Percentiles rank a stretch among this genome's conserved stretches.
Evolutionary conservation across 35 echinoderm and acorn worm species (phyloP).

Genomic region (Apostichopus parvimensis): DNA sequence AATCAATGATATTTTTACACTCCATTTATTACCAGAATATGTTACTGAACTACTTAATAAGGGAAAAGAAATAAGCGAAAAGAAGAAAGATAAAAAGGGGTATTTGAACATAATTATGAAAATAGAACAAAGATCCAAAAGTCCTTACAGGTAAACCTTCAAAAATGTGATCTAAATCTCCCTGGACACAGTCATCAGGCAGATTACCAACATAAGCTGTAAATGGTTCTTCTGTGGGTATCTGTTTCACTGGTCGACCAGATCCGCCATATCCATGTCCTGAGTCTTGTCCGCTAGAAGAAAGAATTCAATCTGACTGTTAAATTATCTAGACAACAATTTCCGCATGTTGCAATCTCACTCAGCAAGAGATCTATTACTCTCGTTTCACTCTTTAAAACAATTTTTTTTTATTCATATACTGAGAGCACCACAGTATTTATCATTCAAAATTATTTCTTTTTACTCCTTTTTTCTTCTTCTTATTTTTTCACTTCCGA

Average conservation of each 20-base stretch:
- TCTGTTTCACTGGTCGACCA: conserved; percentile 40
- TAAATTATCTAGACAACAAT: not conserved
- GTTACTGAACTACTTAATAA: not conserved
- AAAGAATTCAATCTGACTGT: not conserved
- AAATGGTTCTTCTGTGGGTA: conserved; percentile 91
- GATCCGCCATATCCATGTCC: conserved; percentile 62
- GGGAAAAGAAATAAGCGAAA: not conserved
- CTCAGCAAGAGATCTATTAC: too few relatives aligned
- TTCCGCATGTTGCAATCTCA: too few relatives aligned
- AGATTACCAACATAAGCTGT: conserved; percentile 96
- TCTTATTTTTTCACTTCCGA: too few relatives aligned
- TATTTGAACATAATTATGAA: not conserved
- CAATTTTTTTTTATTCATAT: too few relatives aligned
- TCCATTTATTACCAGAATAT: not conserved
- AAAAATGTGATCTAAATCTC: conserved; percentile 97
- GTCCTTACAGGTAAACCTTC: conserved; percentile 59
- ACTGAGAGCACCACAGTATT: too few relatives aligned
- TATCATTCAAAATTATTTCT: too few relatives aligned
- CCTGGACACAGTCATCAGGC: conserved; percentile 86
- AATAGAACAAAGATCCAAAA: not conserved
- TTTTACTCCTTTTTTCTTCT: too few relatives aligned
- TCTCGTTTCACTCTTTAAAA: too few relatives aligned
- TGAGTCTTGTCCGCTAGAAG: conserved; percentile 48
- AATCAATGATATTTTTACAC: too few relatives aligned
- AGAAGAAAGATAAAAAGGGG: not conserved